These are phyloP conservation scores for Ranitomeya variabilis DNA, from an alignment of 2,113 vertebrate genomes.

Conservation along the genomic window DNA sequence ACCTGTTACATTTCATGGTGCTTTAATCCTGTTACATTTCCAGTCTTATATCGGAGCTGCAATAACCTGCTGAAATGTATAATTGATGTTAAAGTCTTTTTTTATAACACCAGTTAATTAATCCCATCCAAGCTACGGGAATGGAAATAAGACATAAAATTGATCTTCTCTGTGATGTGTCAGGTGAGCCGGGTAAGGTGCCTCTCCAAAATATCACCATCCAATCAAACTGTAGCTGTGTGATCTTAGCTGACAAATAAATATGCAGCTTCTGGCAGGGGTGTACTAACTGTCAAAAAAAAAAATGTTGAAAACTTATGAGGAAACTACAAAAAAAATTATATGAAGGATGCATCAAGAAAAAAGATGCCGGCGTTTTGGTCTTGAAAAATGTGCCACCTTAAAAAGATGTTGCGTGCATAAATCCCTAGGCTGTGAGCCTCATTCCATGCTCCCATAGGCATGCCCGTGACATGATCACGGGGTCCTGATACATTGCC, in stretches of 20 bases:
- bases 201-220: neutral
- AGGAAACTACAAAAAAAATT: too few species aligned
- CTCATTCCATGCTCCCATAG: too few species aligned
- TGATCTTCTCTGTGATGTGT: neutral
- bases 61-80: slow-evolving; percentile 4
- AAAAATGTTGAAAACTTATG: too few species aligned
- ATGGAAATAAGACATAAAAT: neutral
- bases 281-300: too few species aligned
- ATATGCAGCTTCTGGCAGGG: neutral
- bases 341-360: too few species aligned
- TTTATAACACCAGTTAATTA: slow-evolving; percentile 14
- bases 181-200: neutral
- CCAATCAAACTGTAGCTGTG: neutral
- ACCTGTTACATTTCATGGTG: neutral
- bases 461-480: too few species aligned
- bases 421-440: too few species aligned
- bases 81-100: slow-evolving; percentile 14
- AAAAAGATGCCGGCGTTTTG: too few species aligned
- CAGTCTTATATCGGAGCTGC: neutral
- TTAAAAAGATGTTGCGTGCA: too few species aligned
- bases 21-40: neutral
- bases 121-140: neutral
- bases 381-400: too few species aligned
- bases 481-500: too few species aligned
- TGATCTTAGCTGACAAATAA: neutral